Evolutionary conservation across 2,888 invertebrate genomes (phyloP), one percentile per base, ranked within the genome.

Genomic region (Erannis defoliaria): DNA sequence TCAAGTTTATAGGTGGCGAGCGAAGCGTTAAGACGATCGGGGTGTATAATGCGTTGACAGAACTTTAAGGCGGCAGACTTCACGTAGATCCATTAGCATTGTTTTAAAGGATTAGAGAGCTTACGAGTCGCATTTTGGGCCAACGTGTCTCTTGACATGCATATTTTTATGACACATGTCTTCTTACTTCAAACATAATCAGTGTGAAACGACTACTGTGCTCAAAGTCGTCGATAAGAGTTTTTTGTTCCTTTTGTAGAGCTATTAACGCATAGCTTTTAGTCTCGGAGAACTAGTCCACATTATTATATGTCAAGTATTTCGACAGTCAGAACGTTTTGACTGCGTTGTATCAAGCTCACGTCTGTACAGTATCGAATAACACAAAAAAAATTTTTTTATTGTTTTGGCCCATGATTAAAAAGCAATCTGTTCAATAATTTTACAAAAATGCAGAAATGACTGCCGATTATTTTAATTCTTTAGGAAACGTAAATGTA

Each of bases 61-160:
- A 88, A 82, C 82, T 86, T 80, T 80, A 76, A 45, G 76, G 85
- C 88, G 86, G 87, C 76, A 76, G 80, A 81, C 85, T 85, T 88
- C 82, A 82, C 86, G 86, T 83, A 82, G 86, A 85, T 90, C 93
- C 93, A 93, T 93, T 93, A 93, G 91, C 90, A 93, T 93, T 92
- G 93, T 93, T 91, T 92, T 88, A 89, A 86, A 81, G 91, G 93
- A 92, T 93, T 92, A 93, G 83, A 85, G 81, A 83, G 87, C 84
- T 90, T 88, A 83, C 81, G 80, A 78, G 78, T 73, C 76, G 72
- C 80, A 72, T 76, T 78, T 81, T 82, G 83, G 80, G 78, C 73
- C 76, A 78, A 84, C 80, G 80, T 82, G 85, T 86, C 81, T 78
- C 74, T 78, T 69, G 76, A 85, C 85, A 86, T 83, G 85, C 89